Evolutionary conservation across 2,888 invertebrate genomes (phyloP), one percentile per base, ranked within the genome.

Genomic region (Sturmia bella): DNA sequence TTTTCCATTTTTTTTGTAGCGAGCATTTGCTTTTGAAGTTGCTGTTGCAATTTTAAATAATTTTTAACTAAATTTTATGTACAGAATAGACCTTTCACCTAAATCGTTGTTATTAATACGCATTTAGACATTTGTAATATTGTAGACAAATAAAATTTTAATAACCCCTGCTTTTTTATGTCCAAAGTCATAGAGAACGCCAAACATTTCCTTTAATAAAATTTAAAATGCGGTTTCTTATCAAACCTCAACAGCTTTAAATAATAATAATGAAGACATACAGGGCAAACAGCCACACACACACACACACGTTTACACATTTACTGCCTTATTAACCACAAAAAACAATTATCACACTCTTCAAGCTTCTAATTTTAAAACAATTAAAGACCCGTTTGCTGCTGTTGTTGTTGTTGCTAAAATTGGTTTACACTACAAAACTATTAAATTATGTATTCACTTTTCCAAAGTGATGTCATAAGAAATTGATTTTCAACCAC

Each of bases 331-430:
- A 11, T 32, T 56, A 66, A 73, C 78, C 78, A 48, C 78, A 79
- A 61, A 56, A 79, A 78, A 57, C 78, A 79, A 79, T 79, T 78
- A 72, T 79, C 66, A 59, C 78, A 66, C 66, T 59, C 69, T 78
- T 66, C 52, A 78, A 63, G 69, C 59, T 63, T 17, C 12, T 21
- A 78, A 70, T 64, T 78, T 63, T 64, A 54, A 19, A 69, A 52
- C 41, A 75, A 37, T 61, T 39, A 61, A 45, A 63, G 54, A 61
- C 5, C 17, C 54, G 45, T 19, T 61, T 61, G n/a, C n/a, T n/a
- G n/a, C n/a, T 61, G 17, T 45, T 27, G 52, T 27, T 21, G 4
- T 32, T 63, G 11, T 27, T 4, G 52, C 27, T 68, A 6, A 32
- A 32, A 32, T 7, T 66, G 41, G 24, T 27, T 64, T 66, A 15